Base-by-base conservation (phyloP, 2,888 invertebrate genomes). In the Pelosia muscerda region DNA sequence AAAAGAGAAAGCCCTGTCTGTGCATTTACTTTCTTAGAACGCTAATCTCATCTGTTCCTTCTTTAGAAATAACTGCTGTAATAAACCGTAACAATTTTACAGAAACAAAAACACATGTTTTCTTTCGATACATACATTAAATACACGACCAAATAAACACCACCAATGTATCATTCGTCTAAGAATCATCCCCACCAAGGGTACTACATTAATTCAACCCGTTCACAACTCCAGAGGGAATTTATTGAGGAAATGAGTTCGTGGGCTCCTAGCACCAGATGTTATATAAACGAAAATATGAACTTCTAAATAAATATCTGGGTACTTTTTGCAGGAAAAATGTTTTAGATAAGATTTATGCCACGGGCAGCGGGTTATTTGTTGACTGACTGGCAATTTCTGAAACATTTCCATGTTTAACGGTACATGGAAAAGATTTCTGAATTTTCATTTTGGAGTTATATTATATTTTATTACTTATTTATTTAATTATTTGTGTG, bases 201-300 rank as follows among this genome's bases (percentile, higher is more conserved):
- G 71, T 69, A 72, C 76, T 68, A 75, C 77, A 82, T 81, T 81
- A 82, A 81, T 81, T 81, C 76, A 79, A 81, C 81, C 76, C 80
- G 79, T 77, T 79, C 81, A 74, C 77, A 70, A 75, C 75, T 78
- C 75, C 69, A 57, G 63, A 58, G 81, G 76, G 81, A 77, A 77
- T 81, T 79, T 82, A 79, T 82, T 77, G 81, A 82, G 82, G 81
- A 82, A 82, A 81, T 81, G 82, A 81, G 77, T 70, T 76, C 69
- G 68, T 68, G 65, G 66, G 68, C 71, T 73, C 73, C 75, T 71
- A 71, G 66, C 54, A 54, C 73, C 79, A 81, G 74, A 77, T 79
- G 73, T 65, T 77, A 69, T 78, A 74, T 71, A 69, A 73, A 73
- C 78, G 66, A 81, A n/a, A 81, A 79, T 77, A 81, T 81, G 72